Conservation (phyloP, 1,140 invertebrate species). For the Drosophila sturtevanti region DNA sequence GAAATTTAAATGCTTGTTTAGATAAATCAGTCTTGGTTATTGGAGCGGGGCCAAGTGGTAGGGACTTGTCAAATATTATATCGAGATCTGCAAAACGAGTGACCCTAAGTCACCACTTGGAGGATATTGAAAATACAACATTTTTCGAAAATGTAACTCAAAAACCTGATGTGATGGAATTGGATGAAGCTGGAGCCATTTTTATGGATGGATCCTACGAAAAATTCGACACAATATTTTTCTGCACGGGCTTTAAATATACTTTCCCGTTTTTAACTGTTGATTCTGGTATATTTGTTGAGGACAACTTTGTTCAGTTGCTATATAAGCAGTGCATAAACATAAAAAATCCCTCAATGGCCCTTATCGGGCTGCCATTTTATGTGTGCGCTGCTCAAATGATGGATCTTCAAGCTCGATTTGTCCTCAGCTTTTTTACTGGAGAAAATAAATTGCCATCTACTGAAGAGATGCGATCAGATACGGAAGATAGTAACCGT, state of each 20-base stretch:
- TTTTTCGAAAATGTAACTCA: slow-evolving; percentile 87
- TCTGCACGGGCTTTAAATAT: slow-evolving; percentile 93
- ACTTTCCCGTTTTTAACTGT: slow-evolving; percentile 91
- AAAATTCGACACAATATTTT: slow-evolving; percentile 88
- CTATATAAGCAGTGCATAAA: slow-evolving; percentile 95
- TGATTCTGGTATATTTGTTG: slow-evolving; percentile 87
- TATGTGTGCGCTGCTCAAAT: slow-evolving; percentile 92
- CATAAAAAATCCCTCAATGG: slow-evolving; percentile 89
- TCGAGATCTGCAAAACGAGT: slow-evolving; percentile 87
- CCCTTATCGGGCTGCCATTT: slow-evolving; percentile 91
- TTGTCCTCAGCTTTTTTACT: slow-evolving; percentile 87
- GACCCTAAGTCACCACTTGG: slow-evolving; percentile 87
- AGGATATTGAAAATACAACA: slow-evolving; percentile 84
- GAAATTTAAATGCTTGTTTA: slow-evolving; percentile 17
- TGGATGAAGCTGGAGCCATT: slow-evolving; percentile 84
- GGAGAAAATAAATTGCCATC: slow-evolving; percentile 87
- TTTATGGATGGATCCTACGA: slow-evolving; percentile 86
- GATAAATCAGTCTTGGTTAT: slow-evolving; percentile 87
- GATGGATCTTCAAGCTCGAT: slow-evolving; percentile 92
- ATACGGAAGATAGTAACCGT: slow-evolving; percentile 85
- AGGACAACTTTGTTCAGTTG: slow-evolving; percentile 91
- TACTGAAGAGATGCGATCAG: slow-evolving; percentile 86
- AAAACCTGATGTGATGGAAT: slow-evolving; percentile 85
- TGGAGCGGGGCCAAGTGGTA: slow-evolving; percentile 94
- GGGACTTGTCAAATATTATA: slow-evolving; percentile 92